These are phyloP conservation scores for Villa cingulata DNA, from an alignment of 2,888 invertebrate species.

Conservation along the genomic window DNA sequence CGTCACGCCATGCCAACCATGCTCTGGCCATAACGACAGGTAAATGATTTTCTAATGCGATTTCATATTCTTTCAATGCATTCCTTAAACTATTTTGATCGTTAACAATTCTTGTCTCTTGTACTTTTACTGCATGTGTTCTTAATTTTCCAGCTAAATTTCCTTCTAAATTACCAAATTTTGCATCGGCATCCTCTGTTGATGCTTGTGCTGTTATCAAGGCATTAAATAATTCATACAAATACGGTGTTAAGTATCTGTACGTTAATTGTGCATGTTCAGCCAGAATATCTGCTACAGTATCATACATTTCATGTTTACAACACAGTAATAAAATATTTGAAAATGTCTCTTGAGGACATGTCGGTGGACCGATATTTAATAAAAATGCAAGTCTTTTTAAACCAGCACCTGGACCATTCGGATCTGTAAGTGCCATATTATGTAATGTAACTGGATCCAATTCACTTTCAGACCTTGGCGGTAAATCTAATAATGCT, in stretches of 20 bases:
- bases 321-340: conserved; percentile 90
- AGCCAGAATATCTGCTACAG: conserved; percentile 94
- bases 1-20: conserved; percentile 95
- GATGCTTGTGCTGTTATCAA: conserved; percentile 95
- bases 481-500: conserved; percentile 79
- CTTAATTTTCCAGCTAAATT: conserved; percentile 80
- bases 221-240: conserved; percentile 92
- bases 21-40: conserved; percentile 99
- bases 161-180: conserved; percentile 86
- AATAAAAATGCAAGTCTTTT: conserved; percentile 80
- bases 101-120: conserved; percentile 77
- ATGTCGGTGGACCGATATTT: conserved; percentile 72
- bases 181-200: conserved; percentile 88
- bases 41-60: conserved; percentile 80
- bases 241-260: conserved; percentile 83
- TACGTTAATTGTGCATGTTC: conserved; percentile 95
- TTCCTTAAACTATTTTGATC: conserved; percentile 82
- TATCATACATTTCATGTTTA: conserved; percentile 92
- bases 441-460: conserved; percentile 97
- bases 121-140: conserved; percentile 86
- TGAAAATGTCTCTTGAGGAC: conserved; percentile 95
- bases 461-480: conserved; percentile 89
- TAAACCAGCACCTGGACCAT: conserved; percentile 78
- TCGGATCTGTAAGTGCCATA: conserved; percentile 78
- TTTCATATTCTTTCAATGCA: conserved; percentile 80